These are phyloP conservation scores for Tridacna gigas DNA, from an alignment of 2,888 invertebrate species.

Conservation along the genomic window DNA sequence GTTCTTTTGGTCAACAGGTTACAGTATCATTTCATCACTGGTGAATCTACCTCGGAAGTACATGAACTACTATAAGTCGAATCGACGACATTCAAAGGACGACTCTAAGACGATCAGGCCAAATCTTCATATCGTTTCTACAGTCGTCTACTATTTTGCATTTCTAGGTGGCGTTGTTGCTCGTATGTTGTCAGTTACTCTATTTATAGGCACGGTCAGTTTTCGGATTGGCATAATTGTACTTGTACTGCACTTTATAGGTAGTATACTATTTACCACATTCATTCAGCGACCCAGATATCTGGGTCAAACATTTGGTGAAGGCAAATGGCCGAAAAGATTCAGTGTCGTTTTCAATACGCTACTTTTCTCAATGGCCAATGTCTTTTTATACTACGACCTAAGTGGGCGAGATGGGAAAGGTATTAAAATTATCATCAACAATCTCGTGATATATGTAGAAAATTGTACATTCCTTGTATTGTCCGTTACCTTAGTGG, in stretches of 20 bases:
- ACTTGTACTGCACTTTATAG: background rate
- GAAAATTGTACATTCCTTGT: background rate
- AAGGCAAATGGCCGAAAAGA: background rate
- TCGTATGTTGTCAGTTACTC: background rate
- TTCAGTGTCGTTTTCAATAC: background rate
- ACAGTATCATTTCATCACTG: background rate
- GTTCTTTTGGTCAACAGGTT: background rate
- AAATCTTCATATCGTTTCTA: background rate
- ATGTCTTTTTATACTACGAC: background rate
- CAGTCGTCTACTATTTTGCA: background rate
- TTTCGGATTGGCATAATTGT: background rate
- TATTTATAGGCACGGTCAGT: constrained; percentile 6
- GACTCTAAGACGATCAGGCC: background rate
- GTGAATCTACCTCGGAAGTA: background rate
- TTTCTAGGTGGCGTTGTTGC: background rate
- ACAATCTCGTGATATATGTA: background rate
- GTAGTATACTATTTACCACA: background rate
- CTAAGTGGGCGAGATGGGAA: background rate
- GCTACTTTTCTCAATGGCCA: background rate
- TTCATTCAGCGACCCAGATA: background rate
- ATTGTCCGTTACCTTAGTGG: background rate
- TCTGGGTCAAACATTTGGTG: background rate
- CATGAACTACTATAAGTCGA: background rate
- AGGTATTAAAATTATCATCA: background rate
- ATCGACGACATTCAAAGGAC: background rate